These are phyloP conservation scores for Rhadinocentrus ornatus DNA, from an alignment of 2,797 vertebrate genomes.

Conservation along the genomic window DNA sequence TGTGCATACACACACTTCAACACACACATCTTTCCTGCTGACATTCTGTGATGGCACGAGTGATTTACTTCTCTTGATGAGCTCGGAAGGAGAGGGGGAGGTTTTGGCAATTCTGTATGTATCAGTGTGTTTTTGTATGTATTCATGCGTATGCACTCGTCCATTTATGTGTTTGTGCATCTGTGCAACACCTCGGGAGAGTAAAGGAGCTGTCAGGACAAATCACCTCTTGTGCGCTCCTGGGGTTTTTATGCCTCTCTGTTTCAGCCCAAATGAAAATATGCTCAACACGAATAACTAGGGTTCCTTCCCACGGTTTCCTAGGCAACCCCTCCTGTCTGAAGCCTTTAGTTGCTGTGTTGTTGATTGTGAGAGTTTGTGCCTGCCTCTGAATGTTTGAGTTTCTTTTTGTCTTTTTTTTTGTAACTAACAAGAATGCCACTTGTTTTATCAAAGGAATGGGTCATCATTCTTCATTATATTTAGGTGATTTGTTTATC, in stretches of 20 bases:
- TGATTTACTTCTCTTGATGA: slow-evolving; percentile 63
- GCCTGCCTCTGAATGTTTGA: slow-evolving; percentile 46
- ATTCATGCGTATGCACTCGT: slow-evolving; percentile 39
- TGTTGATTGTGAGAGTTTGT: slow-evolving; percentile 60
- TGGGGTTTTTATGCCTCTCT: slow-evolving; percentile 71
- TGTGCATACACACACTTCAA: slow-evolving; percentile 16
- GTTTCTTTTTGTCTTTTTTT: slow-evolving; percentile 8
- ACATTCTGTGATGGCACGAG: slow-evolving; percentile 53
- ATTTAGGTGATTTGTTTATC: not conserved
- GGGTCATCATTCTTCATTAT: not conserved
- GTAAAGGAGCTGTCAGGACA: slow-evolving; percentile 78
- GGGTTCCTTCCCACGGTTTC: slow-evolving; percentile 81
- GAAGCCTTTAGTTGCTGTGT: slow-evolving; percentile 68
- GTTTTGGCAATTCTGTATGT: slow-evolving; percentile 43
- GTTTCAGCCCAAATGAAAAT: slow-evolving; percentile 82
- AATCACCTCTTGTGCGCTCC: slow-evolving; percentile 75
- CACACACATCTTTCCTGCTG: slow-evolving; percentile 43
- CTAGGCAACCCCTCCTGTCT: slow-evolving; percentile 82
- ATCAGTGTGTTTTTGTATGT: slow-evolving; percentile 21
- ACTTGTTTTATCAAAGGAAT: slow-evolving; percentile 34
- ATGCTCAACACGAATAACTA: slow-evolving; percentile 81
- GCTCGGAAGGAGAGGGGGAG: slow-evolving; percentile 13
- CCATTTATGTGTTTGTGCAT: slow-evolving; percentile 33
- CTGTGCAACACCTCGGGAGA: slow-evolving; percentile 70
- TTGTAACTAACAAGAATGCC: slow-evolving; percentile 53